These are phyloP conservation scores for Cercopithecus mona DNA, from an alignment of 2,113 vertebrate genomes.

Conservation along the genomic window DNA sequence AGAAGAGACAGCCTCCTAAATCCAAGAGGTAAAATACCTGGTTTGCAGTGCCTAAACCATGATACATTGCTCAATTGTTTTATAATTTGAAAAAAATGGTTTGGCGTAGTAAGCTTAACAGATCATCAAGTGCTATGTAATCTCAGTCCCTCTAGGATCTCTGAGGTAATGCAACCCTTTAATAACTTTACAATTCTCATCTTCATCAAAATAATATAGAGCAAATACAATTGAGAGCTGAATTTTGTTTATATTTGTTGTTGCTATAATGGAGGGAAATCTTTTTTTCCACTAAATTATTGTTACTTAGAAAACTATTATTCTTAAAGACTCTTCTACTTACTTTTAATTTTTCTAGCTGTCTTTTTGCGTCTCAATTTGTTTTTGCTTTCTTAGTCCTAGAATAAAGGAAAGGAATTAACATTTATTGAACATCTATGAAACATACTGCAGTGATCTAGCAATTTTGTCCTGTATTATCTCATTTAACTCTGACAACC, in stretches of 20 bases:
- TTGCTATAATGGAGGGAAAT: background rate
- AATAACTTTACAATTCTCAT: constrained; percentile 9
- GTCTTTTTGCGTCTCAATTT: background rate
- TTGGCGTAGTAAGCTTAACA: background rate
- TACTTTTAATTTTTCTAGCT: background rate
- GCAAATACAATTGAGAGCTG: background rate
- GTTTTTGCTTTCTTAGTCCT: background rate
- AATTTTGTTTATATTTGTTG: constrained; percentile 43
- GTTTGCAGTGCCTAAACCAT: background rate
- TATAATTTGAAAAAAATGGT: constrained; percentile 41
- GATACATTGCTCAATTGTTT: background rate
- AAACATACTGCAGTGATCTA: background rate
- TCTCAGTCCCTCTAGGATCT: background rate
- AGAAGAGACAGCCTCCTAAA: constrained; percentile 46
- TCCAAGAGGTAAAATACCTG: constrained; percentile 82
- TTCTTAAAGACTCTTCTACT: background rate
- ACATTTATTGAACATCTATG: background rate
- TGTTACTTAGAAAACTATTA: background rate
- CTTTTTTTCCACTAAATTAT: background rate
- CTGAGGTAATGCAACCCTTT: background rate
- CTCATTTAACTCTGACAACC: background rate
- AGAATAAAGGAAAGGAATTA: background rate
- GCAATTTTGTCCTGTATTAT: background rate
- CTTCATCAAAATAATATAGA: background rate
- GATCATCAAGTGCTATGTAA: background rate